These are phyloP conservation scores for Stenchaetothrips biformis DNA, from an alignment of 2,888 invertebrate species.

Conservation along the genomic window DNA sequence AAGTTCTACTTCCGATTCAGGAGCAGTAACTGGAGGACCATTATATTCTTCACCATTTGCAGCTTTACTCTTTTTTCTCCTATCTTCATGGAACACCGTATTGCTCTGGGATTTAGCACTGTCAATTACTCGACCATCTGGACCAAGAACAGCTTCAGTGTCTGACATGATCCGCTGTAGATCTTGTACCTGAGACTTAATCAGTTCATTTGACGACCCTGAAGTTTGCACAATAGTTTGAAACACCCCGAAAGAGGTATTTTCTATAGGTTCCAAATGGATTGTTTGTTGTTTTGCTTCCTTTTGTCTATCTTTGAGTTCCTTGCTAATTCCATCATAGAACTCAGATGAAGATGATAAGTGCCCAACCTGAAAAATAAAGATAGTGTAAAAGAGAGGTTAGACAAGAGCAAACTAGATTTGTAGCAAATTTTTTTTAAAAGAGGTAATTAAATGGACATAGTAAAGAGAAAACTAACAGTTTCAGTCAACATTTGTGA, in stretches of 20 bases:
- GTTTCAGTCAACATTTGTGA: neutral
- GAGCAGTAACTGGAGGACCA: slow-evolving; percentile 39
- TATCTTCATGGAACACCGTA: slow-evolving; percentile 2
- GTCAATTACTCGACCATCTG: slow-evolving; percentile 58
- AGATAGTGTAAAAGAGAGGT: neutral
- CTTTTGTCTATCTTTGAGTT: slow-evolving; percentile 22
- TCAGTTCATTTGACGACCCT: slow-evolving; percentile 46
- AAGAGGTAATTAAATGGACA: neutral
- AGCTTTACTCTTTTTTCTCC: neutral
- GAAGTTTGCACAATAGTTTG: slow-evolving; percentile 53
- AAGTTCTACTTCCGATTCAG: slow-evolving; percentile 36
- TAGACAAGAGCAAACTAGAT: neutral
- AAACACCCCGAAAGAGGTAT: slow-evolving; percentile 58
- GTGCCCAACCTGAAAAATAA: neutral
- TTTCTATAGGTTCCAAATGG: slow-evolving; percentile 55
- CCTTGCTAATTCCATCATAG: slow-evolving; percentile 27
- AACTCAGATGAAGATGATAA: slow-evolving; percentile 29
- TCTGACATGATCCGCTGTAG: slow-evolving; percentile 52
- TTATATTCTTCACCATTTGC: slow-evolving; percentile 33
- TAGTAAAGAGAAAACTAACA: neutral
- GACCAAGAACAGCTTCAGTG: slow-evolving; percentile 58
- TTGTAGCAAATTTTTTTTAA: neutral
- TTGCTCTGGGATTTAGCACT: slow-evolving; percentile 31
- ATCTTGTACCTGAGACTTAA: slow-evolving; percentile 60
- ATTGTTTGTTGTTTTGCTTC: slow-evolving; percentile 29